Conservation (phyloP, 2,888 invertebrate genomes). For the Mystacides longicornis region DNA sequence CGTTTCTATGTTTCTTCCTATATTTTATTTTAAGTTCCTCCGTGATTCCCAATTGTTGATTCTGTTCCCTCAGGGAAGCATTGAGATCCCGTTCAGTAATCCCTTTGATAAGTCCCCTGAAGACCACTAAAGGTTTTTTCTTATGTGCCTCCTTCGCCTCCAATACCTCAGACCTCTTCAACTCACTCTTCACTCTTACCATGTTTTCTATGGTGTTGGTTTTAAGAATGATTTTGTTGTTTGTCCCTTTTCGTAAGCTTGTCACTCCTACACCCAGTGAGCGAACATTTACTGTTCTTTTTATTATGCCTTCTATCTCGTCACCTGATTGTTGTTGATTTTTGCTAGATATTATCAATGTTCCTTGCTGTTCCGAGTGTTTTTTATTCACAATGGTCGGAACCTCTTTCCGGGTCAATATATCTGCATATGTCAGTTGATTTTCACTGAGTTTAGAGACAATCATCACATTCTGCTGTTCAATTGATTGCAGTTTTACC, state of each 20-base stretch:
- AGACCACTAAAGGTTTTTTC: not conserved
- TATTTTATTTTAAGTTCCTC: constrained; percentile 1
- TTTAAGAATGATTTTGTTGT: not conserved
- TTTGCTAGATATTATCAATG: not conserved
- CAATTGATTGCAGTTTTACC: not conserved
- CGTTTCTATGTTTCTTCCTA: too few species aligned
- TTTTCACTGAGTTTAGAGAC: not conserved
- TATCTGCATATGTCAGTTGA: not conserved
- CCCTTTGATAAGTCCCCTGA: constrained; percentile 6
- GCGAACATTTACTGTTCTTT: constrained; percentile 2
- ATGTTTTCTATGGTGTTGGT: not conserved
- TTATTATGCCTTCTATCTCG: constrained; percentile 4
- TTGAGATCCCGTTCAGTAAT: constrained; percentile 2
- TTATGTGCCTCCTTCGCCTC: not conserved
- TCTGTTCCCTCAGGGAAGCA: not conserved
- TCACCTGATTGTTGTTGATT: not conserved
- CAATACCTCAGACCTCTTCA: not conserved
- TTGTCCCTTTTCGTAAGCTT: not conserved
- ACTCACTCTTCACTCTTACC: not conserved
- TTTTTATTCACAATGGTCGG: constrained; percentile 1
- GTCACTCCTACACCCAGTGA: constrained; percentile 1
- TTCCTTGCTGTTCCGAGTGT: constrained; percentile 3
- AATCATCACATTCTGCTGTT: not conserved
- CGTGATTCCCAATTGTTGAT: not conserved
- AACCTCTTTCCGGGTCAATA: not conserved